These are phyloP conservation scores for Andrena marginata DNA, from an alignment of 2,888 invertebrate species.

Conservation along the genomic window DNA sequence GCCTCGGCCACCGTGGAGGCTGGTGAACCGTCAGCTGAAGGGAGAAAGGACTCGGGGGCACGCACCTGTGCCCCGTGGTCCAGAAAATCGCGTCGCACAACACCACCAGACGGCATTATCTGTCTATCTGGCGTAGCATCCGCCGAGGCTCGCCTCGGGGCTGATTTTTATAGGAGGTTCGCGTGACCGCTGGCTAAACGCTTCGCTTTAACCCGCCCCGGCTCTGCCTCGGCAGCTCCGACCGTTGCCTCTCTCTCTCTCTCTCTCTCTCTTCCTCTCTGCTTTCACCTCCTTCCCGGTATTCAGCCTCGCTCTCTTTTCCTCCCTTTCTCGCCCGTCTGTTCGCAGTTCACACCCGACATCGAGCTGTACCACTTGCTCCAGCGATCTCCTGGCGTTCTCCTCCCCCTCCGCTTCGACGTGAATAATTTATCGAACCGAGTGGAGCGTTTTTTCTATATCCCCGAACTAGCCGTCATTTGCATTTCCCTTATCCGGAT, in stretches of 20 bases:
- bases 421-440: slow-evolving; percentile 44
- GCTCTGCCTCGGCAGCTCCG: slow-evolving; percentile 28
- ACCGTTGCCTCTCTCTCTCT: slow-evolving; percentile 33
- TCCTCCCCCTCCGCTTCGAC: slow-evolving; percentile 1
- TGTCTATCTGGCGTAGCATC: slow-evolving; percentile 69
- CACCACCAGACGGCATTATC: slow-evolving; percentile 67
- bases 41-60: slow-evolving; percentile 66
- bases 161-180: slow-evolving; percentile 80
- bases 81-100: slow-evolving; percentile 45
- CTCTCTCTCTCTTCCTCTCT: slow-evolving; percentile 44
- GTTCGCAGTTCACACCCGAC: slow-evolving; percentile 17
- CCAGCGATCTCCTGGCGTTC: slow-evolving; percentile 17
- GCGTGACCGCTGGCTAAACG: slow-evolving; percentile 82
- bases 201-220: slow-evolving; percentile 76
- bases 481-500: slow-evolving; percentile 48
- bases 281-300: slow-evolving; percentile 47
- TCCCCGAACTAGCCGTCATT: slow-evolving; percentile 24
- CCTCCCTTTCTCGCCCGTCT: slow-evolving; percentile 7
- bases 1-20: slow-evolving; percentile 35
- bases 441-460: slow-evolving; percentile 10
- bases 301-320: slow-evolving; percentile 9
- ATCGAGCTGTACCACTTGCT: neutral
- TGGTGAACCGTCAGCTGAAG: slow-evolving; percentile 24
- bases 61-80: slow-evolving; percentile 70
- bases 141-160: slow-evolving; percentile 61